Conservation (phyloP, 2,113 vertebrate genomes). For the Pteruthius melanotis region DNA sequence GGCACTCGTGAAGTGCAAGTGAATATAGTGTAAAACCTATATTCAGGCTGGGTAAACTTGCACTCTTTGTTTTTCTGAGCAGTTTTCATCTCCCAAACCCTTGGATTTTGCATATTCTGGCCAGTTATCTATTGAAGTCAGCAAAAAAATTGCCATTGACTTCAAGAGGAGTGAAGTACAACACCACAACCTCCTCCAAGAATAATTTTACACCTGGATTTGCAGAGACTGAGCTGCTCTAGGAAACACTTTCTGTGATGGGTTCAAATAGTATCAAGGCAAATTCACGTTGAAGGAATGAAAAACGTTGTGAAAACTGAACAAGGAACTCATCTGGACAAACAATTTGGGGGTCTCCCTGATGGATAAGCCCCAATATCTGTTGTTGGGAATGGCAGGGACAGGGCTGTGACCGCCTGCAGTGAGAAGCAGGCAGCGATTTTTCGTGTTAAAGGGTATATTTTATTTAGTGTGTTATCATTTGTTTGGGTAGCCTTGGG, state of each 20-base stretch:
- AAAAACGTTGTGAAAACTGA: not conserved
- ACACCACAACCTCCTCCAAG: not conserved
- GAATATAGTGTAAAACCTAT: not conserved
- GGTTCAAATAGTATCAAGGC: not conserved
- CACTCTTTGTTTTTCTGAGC: not conserved
- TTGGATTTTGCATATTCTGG: not conserved
- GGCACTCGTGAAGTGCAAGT: fast-evolving
- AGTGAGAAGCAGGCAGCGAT: not conserved
- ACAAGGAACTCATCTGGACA: not conserved
- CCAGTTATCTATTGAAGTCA: not conserved
- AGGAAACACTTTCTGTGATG: not conserved
- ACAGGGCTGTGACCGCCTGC: not conserved
- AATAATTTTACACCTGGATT: not conserved
- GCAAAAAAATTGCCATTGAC: not conserved
- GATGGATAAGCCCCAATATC: not conserved
- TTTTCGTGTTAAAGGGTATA: not conserved
- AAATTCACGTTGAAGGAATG: not conserved
- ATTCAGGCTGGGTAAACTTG: not conserved
- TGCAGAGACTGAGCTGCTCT: not conserved
- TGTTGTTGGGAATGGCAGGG: not conserved
- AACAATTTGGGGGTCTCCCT: not conserved
- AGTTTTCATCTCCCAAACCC: not conserved
- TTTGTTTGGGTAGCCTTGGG: not conserved
- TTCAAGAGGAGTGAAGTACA: not conserved
- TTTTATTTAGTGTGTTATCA: not conserved